A percentile compares a stretch with the other conserved stretches of the same genome.
These are phyloP conservation scores for Aplysia californica DNA, from an alignment of 1,140 invertebrate species.

Conservation along the genomic window DNA sequence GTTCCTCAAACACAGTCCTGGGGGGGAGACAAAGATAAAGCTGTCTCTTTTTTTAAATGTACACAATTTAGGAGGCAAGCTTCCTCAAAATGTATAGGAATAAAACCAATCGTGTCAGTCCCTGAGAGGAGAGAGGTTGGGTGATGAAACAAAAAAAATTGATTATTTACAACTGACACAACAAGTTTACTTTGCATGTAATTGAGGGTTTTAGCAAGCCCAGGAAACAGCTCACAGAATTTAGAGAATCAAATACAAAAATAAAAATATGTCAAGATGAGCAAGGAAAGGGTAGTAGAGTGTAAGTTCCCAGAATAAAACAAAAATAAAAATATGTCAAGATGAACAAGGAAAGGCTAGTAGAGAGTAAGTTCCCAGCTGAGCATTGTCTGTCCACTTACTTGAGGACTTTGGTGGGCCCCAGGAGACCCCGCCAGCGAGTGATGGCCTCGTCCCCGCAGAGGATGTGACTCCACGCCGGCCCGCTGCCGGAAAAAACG, in stretches of 20 bases:
- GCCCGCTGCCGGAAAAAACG: slow-evolving; percentile 76
- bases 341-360: background rate
- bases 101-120: background rate
- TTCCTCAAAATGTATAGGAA: slow-evolving; percentile 3
- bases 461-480: slow-evolving; percentile 82
- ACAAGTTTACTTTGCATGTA: background rate
- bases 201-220: background rate
- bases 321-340: background rate
- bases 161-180: background rate
- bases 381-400: slow-evolving; percentile 40
- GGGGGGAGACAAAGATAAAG: too few species aligned
- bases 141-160: background rate
- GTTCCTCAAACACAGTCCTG: slow-evolving; percentile 81
- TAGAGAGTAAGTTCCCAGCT: background rate
- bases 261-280: background rate
- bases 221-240: background rate
- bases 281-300: background rate
- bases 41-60: too few species aligned
- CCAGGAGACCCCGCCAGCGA: slow-evolving; percentile 85
- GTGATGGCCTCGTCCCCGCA: slow-evolving; percentile 80
- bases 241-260: background rate
- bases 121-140: background rate
- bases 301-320: background rate
- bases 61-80: too few species aligned
- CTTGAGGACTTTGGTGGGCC: slow-evolving; percentile 84